Percentiles rank a stretch among this genome's conserved stretches.
Evolutionary conservation across 2,113 vertebrate genomes (phyloP).

Genomic region (Beaufortia kweichowensis): DNA sequence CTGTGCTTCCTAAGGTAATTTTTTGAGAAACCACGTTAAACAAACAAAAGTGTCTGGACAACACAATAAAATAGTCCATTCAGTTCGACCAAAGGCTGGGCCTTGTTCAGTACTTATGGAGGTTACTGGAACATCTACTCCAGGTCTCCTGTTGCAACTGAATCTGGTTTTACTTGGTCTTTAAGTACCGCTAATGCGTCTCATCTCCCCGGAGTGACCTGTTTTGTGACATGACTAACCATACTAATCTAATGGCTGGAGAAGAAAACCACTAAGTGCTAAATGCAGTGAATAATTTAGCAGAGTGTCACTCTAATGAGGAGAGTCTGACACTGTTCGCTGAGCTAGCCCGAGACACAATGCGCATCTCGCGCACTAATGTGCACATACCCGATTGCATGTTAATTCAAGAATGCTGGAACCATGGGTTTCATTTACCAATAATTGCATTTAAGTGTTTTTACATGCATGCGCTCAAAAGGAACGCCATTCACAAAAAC

Average conservation of each 20-base stretch:
- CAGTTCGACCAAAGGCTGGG: neutral
- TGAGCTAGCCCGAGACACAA: slow-evolving; percentile 68
- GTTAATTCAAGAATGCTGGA: neutral
- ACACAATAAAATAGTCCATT: neutral
- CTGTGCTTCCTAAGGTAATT: too few relatives aligned
- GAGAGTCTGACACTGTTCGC: slow-evolving; percentile 76
- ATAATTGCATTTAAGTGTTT: too few relatives aligned
- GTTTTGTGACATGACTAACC: slow-evolving; percentile 57
- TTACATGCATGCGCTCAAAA: too few relatives aligned
- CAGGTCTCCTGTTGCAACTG: neutral
- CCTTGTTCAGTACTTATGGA: neutral
- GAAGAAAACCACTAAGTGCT: slow-evolving; percentile 80
- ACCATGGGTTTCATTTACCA: neutral
- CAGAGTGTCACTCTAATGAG: slow-evolving; percentile 86
- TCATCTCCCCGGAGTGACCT: slow-evolving; percentile 48
- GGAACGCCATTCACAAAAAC: too few relatives aligned
- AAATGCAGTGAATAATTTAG: slow-evolving; percentile 90
- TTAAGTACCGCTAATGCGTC: slow-evolving; percentile 35
- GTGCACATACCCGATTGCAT: neutral
- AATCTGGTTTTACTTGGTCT: slow-evolving; percentile 48
- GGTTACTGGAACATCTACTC: slow-evolving; percentile 34
- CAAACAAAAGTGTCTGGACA: too few relatives aligned
- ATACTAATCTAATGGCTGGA: slow-evolving; percentile 58
- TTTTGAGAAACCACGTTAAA: too few relatives aligned
- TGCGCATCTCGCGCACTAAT: slow-evolving; percentile 38